Percentiles rank a stretch among this genome's conserved stretches.
Evolutionary conservation across 2,797 vertebrate genomes (phyloP).

Genomic region (Anas flavirostris): DNA sequence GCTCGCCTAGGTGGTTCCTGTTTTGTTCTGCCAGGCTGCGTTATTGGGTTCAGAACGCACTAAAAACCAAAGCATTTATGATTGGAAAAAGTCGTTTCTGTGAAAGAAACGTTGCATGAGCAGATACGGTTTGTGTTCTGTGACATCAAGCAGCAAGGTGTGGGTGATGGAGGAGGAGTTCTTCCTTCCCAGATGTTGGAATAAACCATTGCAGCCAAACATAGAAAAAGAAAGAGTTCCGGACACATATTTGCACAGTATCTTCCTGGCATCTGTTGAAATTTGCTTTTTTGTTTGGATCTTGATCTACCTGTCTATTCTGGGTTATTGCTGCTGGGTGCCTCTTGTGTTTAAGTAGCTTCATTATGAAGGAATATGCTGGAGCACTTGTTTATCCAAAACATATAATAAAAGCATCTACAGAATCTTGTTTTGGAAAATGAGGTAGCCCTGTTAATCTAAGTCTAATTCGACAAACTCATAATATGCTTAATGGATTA

Average conservation of each 20-base stretch:
- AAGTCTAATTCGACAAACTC: constrained; percentile 56
- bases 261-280: neutral
- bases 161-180: neutral
- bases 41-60: neutral
- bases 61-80: accelerated
- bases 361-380: neutral
- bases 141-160: neutral
- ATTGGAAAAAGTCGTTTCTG: accelerated
- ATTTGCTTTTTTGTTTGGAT: neutral
- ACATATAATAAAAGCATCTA: neutral
- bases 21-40: neutral
- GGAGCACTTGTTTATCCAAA: neutral
- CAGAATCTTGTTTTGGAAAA: constrained; percentile 60
- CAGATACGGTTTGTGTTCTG: neutral
- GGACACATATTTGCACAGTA: neutral
- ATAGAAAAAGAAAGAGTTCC: neutral
- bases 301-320: neutral
- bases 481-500: constrained; percentile 71
- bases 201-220: neutral
- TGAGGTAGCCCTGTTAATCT: constrained; percentile 62
- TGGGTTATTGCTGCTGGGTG: neutral
- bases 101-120: neutral
- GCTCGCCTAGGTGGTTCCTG: neutral
- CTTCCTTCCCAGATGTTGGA: neutral
- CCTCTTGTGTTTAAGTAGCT: neutral